These are phyloP conservation scores for Peromyscus eremicus DNA, from an alignment of 2,797 vertebrate species.

Conservation along the genomic window DNA sequence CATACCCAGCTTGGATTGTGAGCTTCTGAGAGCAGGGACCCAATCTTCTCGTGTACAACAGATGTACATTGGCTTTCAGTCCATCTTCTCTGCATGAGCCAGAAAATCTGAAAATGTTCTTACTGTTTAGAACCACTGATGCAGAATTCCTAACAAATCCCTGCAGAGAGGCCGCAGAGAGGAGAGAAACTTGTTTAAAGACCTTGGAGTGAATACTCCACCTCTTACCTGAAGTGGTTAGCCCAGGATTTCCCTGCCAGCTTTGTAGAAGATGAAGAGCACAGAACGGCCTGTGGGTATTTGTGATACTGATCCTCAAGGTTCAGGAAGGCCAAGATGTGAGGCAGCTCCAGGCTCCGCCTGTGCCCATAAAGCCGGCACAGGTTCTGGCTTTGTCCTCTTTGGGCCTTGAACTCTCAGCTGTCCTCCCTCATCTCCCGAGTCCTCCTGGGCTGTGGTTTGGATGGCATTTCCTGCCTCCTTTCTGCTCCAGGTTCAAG, in stretches of 20 bases:
- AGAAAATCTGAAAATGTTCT: slow-evolving; percentile 51
- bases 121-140: slow-evolving; percentile 49
- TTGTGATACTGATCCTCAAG: not conserved
- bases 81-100: slow-evolving; percentile 30
- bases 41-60: not conserved
- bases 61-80: not conserved
- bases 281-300: not conserved
- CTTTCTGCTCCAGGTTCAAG: not conserved
- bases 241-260: not conserved
- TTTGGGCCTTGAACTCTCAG: not conserved
- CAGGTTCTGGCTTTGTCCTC: not conserved
- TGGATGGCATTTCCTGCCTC: not conserved
- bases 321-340: not conserved
- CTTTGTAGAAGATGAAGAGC: not conserved
- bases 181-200: slow-evolving; percentile 41
- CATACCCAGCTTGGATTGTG: not conserved
- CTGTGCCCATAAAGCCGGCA: not conserved
- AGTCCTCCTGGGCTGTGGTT: not conserved
- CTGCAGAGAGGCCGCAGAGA: not conserved
- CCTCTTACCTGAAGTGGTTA: not conserved
- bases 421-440: not conserved
- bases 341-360: not conserved
- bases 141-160: slow-evolving; percentile 30
- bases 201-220: not conserved
- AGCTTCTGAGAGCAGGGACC: slow-evolving; percentile 2